phyloP scores from a whole-genome alignment of 2,113 vertebrate species.

The Barbus barbus region DNA sequence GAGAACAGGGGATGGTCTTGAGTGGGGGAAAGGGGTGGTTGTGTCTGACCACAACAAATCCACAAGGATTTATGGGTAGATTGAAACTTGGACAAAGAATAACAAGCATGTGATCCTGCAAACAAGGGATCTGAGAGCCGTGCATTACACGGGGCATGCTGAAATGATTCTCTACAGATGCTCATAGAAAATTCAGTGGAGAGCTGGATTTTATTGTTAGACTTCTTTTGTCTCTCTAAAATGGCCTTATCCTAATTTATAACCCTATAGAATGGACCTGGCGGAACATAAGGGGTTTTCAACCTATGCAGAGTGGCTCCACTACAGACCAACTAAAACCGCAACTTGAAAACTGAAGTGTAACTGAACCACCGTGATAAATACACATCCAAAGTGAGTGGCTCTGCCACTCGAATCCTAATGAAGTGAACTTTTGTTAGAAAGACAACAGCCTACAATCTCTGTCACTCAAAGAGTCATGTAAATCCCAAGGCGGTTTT shows the following conservation, averaged over 20 bases:
- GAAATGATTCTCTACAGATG: background rate
- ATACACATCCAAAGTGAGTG: no score
- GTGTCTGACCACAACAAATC: conserved; percentile 35
- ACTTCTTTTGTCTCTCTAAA: conserved; percentile 1
- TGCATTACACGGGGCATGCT: background rate
- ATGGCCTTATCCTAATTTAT: conserved; percentile 19
- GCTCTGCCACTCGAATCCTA: conserved; percentile 71
- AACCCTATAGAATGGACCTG: conserved; percentile 13
- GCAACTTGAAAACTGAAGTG: conserved; percentile 55
- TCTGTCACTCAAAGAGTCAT: conserved; percentile 65
- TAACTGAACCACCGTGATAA: conserved; percentile 67
- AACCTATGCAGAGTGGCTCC: conserved; percentile 56
- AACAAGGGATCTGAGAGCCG: background rate
- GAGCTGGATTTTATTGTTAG: background rate
- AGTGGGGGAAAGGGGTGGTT: background rate
- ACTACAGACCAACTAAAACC: conserved; percentile 54
- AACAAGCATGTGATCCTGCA: conserved; percentile 19
- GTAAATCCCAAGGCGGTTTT: conserved; percentile 64
- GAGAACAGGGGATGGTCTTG: conserved; percentile 37
- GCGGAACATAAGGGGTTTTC: conserved; percentile 40
- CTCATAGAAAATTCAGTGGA: background rate
- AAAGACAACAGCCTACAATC: conserved; percentile 66
- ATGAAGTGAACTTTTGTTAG: conserved; percentile 78
- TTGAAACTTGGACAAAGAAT: conserved; percentile 20
- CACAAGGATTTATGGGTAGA: conserved; percentile 43